Conservation (phyloP, 35 echinoderm and acorn worm species). For the Chiridota heheva region DNA sequence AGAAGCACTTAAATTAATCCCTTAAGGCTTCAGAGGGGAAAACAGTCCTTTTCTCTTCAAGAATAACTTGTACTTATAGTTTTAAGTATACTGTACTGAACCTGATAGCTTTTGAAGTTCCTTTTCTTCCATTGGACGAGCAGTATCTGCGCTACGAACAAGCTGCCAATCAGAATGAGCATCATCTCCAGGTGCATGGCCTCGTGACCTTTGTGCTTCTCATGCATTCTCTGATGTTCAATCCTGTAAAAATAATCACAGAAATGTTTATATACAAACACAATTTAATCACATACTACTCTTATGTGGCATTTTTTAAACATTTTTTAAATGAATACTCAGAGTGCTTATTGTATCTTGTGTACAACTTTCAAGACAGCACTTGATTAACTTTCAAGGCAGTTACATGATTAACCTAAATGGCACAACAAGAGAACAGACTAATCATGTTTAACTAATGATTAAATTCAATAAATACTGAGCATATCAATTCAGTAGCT, state of each 20-base stretch:
- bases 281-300: not conserved
- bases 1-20: too few relatives aligned
- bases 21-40: too few relatives aligned
- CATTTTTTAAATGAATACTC: not conserved
- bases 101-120: conserved; percentile 94
- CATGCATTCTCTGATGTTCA: conserved; percentile 88
- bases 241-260: conserved; percentile 49
- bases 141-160: conserved; percentile 86
- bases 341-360: not conserved
- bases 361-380: not conserved
- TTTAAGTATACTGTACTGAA: not conserved
- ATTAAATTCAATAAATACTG: too few relatives aligned
- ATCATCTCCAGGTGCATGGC: conserved; percentile 99
- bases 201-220: conserved; percentile 98
- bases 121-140: conserved; percentile 96
- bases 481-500: too few relatives aligned
- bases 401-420: not conserved
- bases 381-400: not conserved
- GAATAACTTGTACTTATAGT: not conserved
- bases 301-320: not conserved
- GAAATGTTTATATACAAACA: not conserved
- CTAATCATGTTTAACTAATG: too few relatives aligned
- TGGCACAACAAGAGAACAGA: not conserved
- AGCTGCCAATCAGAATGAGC: conserved; percentile 78
- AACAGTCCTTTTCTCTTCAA: too few relatives aligned